Conservation (phyloP, 2,113 vertebrate genomes). For the Pseudonaja textilis region DNA sequence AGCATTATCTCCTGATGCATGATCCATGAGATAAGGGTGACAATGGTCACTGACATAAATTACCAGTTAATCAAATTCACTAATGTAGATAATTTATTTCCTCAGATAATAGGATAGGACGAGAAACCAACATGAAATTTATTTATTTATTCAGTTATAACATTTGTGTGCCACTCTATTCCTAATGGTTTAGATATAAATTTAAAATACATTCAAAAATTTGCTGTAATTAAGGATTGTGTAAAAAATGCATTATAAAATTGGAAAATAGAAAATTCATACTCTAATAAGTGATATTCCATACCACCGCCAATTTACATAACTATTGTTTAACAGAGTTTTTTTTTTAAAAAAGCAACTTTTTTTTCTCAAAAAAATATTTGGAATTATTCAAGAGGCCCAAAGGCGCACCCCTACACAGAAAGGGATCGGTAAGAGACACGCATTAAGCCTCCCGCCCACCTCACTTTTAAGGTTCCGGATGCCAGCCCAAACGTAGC, state of each 20-base stretch:
- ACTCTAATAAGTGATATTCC: not conserved
- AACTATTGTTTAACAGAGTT: not conserved
- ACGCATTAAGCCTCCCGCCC: not conserved
- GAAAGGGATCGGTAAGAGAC: too few species aligned
- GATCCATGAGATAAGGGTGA: not conserved
- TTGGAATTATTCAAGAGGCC: not conserved
- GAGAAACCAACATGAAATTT: not conserved
- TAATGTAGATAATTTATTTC: not conserved
- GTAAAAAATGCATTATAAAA: not conserved
- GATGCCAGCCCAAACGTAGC: not conserved
- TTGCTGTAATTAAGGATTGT: not conserved
- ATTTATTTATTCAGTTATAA: not conserved
- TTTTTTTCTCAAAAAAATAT: not conserved
- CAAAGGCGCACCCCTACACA: not conserved
- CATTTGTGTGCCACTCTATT: not conserved
- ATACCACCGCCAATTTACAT: not conserved
- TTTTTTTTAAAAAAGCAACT: not conserved
- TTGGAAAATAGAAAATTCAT: not conserved
- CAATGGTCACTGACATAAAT: not conserved
- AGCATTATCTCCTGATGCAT: not conserved
- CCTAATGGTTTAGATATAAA: not conserved
- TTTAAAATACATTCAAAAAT: not conserved
- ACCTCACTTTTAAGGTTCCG: not conserved
- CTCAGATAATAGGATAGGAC: not conserved
- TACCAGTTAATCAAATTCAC: not conserved